Evolutionary conservation across 1,140 invertebrate species (phyloP).

Genomic region (Thaumatotibia leucotreta): DNA sequence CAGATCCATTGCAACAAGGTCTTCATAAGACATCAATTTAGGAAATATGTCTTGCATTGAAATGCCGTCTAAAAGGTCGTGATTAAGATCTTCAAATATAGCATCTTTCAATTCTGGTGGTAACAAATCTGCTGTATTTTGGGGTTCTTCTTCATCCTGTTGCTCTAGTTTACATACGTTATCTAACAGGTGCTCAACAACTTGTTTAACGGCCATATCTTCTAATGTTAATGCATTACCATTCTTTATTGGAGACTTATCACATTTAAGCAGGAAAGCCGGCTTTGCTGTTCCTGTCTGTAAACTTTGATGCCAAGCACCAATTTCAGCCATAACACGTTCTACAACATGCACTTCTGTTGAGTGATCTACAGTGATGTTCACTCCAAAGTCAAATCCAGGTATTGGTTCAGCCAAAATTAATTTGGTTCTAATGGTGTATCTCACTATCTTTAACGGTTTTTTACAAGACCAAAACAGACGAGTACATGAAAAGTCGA

Average conservation of each 20-base stretch:
- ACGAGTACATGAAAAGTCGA: constrained; percentile 87
- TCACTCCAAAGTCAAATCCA: constrained; percentile 80
- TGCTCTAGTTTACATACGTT: constrained; percentile 81
- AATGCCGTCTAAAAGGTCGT: constrained; percentile 87
- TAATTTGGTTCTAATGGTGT: constrained; percentile 85
- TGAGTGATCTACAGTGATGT: constrained; percentile 87
- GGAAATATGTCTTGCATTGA: constrained; percentile 88
- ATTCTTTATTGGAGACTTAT: constrained; percentile 71
- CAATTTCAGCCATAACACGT: constrained; percentile 78
- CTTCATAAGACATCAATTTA: constrained; percentile 80
- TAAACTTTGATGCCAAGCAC: constrained; percentile 79
- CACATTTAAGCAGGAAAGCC: constrained; percentile 63
- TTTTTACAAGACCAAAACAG: constrained; percentile 94
- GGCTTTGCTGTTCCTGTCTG: constrained; percentile 55
- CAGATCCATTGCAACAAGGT: constrained; percentile 77
- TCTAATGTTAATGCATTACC: constrained; percentile 68
- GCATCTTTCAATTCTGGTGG: constrained; percentile 89
- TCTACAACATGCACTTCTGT: constrained; percentile 80
- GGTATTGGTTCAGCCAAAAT: constrained; percentile 78
- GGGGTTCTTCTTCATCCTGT: constrained; percentile 82
- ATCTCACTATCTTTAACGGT: constrained; percentile 88
- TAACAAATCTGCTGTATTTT: constrained; percentile 85
- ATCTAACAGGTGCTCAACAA: constrained; percentile 78
- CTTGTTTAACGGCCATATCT: constrained; percentile 78
- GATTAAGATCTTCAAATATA: constrained; percentile 88